Evolutionary conservation across 2,797 vertebrate genomes (phyloP), one percentile per base, ranked within the genome.

Genomic region (Coccyzus lansbergi): DNA sequence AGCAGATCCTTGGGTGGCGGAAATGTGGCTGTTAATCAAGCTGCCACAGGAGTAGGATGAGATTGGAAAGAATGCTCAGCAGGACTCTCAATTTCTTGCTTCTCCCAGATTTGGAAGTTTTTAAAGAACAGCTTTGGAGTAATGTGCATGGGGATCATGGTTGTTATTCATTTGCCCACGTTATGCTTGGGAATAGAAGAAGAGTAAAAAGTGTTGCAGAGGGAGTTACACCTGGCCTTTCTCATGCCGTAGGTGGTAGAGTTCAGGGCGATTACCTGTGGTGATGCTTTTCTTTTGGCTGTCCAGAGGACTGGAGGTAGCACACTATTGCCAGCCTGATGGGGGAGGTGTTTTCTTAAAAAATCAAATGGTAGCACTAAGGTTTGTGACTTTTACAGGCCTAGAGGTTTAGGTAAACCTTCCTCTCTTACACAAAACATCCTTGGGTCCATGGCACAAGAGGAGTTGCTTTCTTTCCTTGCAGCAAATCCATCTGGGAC

Each of bases 51-150:
- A 25, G 12, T 64, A 17, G 25, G 17, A 52, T 72, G 60, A 72
- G 48, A 59, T 2, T 11, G 33, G 28, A 36, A 51, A 31, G 53
- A n/a, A 16, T 0, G 0, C 40, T 86, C 19, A 12, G 0, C 3
- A 26, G 19, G 36, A 51, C 17, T 72, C 42, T 64, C 10, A 28
- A 2, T 77, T 53, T 78, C 65, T 76, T 80, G 26, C 46, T 89
- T 90, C 44, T 87, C 51, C 25, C 25, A 76, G 24, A 42, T 62
- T 59, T 69, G 52, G 26, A 68, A 72, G n/a, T 85, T 93, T 62
- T 55, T 51, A 85, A 90, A 42, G 85, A 59, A 2, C 4, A 79
- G 29, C 15, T 80, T 89, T 64, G 26, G 38, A 56, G 36, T 44
- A 60, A 63, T 49, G 19, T n/a, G 42, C 64, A n/a, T 28, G 42